Base-by-base conservation (phyloP, 2,888 invertebrate species). In the Synergus laeviventris region DNA sequence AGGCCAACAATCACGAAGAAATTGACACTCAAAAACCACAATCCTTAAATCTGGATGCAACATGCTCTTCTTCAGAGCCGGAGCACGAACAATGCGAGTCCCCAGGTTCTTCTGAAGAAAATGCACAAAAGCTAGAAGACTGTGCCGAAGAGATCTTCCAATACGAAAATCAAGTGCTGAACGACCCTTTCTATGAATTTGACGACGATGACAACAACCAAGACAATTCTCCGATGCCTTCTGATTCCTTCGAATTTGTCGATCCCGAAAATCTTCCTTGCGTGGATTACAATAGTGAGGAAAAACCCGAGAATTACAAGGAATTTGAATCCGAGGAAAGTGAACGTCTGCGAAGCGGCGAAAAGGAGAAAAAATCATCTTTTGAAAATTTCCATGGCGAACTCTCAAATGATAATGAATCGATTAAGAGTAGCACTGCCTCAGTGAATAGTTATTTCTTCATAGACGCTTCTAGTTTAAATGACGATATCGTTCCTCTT, bases 401-500 rank as follows among this genome's bases (percentile, higher is more conserved):
- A 66, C 42, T 66, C n/a, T 24, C 49, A 3, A n/a, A 49, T n/a
- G 49, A 36, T 16, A 70, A 49, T 54, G 70, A 70, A 24, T 70
- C 70, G 0, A 70, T 54, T 49, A 49, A 74, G 42, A 79, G 74
- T 49, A 24, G 45, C 16, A 18, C n/a, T 77, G 86, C 84, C 86
- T 90, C 84, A 87, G 91, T 86, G 83, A 92, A 84, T 83, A 92
- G 87, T 91, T 93, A 94, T 78, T 96, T 94, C 88, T 96, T 96
- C 84, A 96, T 96, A 82, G 96, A 96, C 89, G 96, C 96, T 18
- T 94, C 96, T 9, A 94, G 94, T 87, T 91, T 96, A 81, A 93
- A 93, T 31, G 96, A 96, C 88, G 96, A 96, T 87, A 84, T 88
- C 14, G 87, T 76, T 16, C 61, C 62, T 11, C 42, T 31, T 14